A percentile compares a stretch with the other conserved stretches of the same genome.
These are phyloP conservation scores for Bucco capensis DNA, from an alignment of 2,113 vertebrate genomes.

Conservation along the genomic window DNA sequence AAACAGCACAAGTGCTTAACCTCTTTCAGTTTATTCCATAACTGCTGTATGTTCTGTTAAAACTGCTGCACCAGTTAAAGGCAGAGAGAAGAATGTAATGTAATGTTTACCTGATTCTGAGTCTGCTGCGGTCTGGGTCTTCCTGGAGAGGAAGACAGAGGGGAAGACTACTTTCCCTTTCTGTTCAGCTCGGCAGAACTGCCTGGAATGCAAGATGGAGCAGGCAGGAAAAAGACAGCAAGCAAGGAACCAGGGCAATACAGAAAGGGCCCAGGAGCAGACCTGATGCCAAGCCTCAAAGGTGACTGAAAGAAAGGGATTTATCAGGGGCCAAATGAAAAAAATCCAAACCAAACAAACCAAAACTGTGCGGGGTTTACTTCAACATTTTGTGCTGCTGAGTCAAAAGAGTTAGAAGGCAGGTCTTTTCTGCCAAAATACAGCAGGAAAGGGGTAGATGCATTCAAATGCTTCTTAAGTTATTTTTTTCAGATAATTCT, in stretches of 20 bases:
- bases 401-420: background rate
- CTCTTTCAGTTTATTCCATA: background rate
- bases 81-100: constrained; percentile 66
- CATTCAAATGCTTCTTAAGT: background rate
- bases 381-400: background rate
- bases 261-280: constrained; percentile 43
- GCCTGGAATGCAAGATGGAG: constrained; percentile 69
- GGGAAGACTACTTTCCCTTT: constrained; percentile 70
- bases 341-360: background rate
- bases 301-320: constrained; percentile 6
- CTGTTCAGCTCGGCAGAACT: constrained; percentile 68
- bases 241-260: constrained; percentile 53
- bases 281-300: constrained; percentile 32
- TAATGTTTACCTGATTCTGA: constrained; percentile 65
- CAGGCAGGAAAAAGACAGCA: constrained; percentile 66
- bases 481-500: constrained; percentile 1
- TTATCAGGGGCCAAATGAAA: background rate
- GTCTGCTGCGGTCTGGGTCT: constrained; percentile 59
- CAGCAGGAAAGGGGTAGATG: background rate
- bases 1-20: constrained; percentile 9
- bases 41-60: background rate
- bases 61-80: constrained; percentile 60
- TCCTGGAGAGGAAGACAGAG: constrained; percentile 71
- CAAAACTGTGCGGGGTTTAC: background rate
- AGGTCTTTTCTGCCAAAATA: background rate